Conservation (phyloP, 2,888 invertebrate genomes). For the Ophraella communa region DNA sequence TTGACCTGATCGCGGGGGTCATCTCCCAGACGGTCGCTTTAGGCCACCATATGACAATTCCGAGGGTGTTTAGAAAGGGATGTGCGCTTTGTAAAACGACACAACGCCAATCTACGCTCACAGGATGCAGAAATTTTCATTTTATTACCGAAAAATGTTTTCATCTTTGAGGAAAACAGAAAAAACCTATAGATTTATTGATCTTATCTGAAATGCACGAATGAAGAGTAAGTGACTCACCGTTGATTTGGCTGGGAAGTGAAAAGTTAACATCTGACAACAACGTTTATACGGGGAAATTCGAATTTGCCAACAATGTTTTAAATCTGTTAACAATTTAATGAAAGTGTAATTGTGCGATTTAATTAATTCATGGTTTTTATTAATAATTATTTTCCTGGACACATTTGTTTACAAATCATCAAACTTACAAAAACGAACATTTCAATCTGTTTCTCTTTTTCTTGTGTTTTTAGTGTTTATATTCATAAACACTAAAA, state of each 20-base stretch:
- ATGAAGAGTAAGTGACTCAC: constrained; percentile 4
- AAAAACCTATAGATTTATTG: neutral
- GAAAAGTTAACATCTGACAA: neutral
- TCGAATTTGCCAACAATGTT: neutral
- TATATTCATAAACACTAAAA: too few relatives aligned
- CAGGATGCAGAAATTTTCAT: neutral
- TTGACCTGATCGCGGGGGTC: constrained; percentile 48
- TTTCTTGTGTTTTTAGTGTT: too few relatives aligned
- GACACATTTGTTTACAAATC: too few relatives aligned
- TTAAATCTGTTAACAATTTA: too few relatives aligned
- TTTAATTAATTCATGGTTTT: too few relatives aligned
- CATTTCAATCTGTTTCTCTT: too few relatives aligned
- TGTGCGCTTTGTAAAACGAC: neutral
- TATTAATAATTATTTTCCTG: too few relatives aligned
- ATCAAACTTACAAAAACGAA: too few relatives aligned
- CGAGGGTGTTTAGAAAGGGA: constrained; percentile 30
- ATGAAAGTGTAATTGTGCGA: too few relatives aligned
- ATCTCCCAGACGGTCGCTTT: constrained; percentile 43
- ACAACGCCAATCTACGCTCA: too few relatives aligned
- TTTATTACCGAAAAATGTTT: neutral
- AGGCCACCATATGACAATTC: constrained; percentile 46
- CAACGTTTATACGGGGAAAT: neutral
- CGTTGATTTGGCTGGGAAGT: neutral
- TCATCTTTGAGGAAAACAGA: neutral
- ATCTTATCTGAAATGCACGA: neutral